Conservation (phyloP, 2,888 invertebrate genomes). For the Pammene aurita region DNA sequence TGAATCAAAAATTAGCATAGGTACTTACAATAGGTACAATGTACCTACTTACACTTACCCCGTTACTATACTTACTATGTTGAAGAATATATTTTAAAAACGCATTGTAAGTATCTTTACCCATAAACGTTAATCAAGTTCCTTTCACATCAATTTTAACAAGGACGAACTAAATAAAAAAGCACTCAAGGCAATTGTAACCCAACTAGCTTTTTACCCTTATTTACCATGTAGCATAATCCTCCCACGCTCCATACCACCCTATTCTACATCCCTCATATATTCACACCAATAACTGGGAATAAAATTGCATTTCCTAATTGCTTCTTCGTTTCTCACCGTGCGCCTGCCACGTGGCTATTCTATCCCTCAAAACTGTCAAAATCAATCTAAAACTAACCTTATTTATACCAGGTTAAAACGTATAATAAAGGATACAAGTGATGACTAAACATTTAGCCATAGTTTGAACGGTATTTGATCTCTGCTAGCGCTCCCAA, state of each 20-base stretch:
- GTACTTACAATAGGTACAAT: too few relatives aligned
- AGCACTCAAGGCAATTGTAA: conserved; percentile 29
- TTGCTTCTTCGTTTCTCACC: conserved; percentile 71
- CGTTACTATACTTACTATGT: too few relatives aligned
- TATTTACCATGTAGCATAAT: conserved; percentile 35
- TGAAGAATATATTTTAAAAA: too few relatives aligned
- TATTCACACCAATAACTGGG: conserved; percentile 62
- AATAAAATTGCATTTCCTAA: conserved; percentile 78
- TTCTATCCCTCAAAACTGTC: conserved; percentile 51
- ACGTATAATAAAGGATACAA: conserved; percentile 35
- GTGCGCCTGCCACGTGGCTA: conserved; percentile 76
- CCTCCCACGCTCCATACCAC: conserved; percentile 56
- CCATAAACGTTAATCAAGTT: conserved; percentile 16
- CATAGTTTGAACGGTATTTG: conserved; percentile 35
- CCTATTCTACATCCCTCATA: conserved; percentile 46
- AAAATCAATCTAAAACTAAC: conserved; percentile 41
- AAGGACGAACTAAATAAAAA: conserved; percentile 27
- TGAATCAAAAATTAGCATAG: too few relatives aligned
- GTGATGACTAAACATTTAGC: conserved; percentile 11
- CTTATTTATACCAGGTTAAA: conserved; percentile 42
- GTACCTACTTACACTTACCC: too few relatives aligned
- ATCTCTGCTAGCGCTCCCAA: conserved; percentile 22
- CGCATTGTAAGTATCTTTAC: too few relatives aligned
- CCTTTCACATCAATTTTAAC: conserved; percentile 4
- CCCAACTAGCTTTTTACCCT: conserved; percentile 36